phyloP scores from a whole-genome alignment of 2,888 invertebrate genomes.

The Seira sanloemensis region DNA sequence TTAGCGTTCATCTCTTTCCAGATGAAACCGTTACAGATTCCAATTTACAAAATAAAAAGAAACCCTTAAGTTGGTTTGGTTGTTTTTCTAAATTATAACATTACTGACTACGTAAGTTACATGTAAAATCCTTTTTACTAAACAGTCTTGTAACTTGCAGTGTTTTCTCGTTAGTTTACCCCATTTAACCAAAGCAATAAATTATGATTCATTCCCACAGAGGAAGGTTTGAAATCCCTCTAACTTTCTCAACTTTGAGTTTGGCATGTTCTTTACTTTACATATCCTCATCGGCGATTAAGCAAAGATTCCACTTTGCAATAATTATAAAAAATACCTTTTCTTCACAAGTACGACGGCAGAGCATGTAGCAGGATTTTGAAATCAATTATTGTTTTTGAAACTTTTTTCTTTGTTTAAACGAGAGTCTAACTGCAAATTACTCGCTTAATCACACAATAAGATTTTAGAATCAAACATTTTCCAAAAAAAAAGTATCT shows the following conservation, averaged over 20 bases:
- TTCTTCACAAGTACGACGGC: not conserved
- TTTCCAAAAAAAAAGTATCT: no score
- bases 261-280: no score
- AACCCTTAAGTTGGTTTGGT: no score
- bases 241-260: not conserved
- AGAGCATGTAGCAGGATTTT: not conserved
- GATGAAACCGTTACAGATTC: no score
- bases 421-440: slow-evolving; percentile 15
- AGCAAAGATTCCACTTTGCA: no score
- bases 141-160: slow-evolving; percentile 62
- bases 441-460: not conserved
- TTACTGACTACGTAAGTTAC: not conserved
- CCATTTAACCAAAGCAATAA: not conserved
- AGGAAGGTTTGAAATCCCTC: slow-evolving; percentile 10
- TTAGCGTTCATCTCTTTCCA: no score
- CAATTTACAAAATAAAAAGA: no score
- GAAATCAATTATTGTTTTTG: no score
- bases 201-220: not conserved
- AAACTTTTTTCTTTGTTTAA: not conserved
- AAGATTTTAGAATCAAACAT: no score
- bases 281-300: no score
- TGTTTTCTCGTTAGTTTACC: slow-evolving; percentile 32
- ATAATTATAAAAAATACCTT: slow-evolving; percentile 3
- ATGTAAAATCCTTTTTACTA: not conserved
- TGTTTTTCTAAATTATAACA: not conserved